phyloP scores from a whole-genome alignment of 2,888 invertebrate genomes.

The Callyntrura guangdongensis region DNA sequence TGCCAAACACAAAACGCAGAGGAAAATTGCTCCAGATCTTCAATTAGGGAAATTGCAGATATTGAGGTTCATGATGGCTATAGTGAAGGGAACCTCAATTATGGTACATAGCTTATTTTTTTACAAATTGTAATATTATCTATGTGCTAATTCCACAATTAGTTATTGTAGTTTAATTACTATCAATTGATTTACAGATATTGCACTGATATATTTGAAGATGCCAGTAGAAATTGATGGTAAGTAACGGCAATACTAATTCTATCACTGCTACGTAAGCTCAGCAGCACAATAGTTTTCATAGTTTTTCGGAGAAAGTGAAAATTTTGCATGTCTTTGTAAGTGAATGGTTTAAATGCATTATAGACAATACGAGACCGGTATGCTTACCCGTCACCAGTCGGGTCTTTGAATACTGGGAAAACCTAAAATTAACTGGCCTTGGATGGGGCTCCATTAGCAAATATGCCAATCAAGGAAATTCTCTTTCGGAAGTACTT shows the following conservation, averaged over 20 bases:
- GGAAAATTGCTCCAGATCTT: slow-evolving; percentile 65
- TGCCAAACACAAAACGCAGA: slow-evolving; percentile 57
- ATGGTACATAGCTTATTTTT: slow-evolving; percentile 59
- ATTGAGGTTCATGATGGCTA: slow-evolving; percentile 81
- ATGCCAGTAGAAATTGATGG: slow-evolving; percentile 73
- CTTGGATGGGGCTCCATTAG: slow-evolving; percentile 82
- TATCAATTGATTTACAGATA: slow-evolving; percentile 69
- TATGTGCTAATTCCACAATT: too few relatives aligned
- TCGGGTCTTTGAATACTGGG: slow-evolving; percentile 64
- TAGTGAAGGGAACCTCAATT: slow-evolving; percentile 77
- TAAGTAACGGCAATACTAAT: slow-evolving; percentile 26
- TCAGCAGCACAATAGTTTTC: too few relatives aligned
- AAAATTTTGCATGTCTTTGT: too few relatives aligned
- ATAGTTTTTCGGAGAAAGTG: too few relatives aligned
- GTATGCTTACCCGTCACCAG: slow-evolving; percentile 3
- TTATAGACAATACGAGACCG: not conserved
- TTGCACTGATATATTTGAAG: slow-evolving; percentile 78
- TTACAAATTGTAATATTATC: slow-evolving; percentile 11
- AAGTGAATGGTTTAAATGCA: too few relatives aligned
- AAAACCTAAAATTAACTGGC: slow-evolving; percentile 72
- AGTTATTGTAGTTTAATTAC: too few relatives aligned
- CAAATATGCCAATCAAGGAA: slow-evolving; percentile 43
- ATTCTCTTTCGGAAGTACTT: slow-evolving; percentile 47
- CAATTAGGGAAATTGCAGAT: slow-evolving; percentile 76
- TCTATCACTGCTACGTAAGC: too few relatives aligned